Percentiles rank a stretch among this genome's conserved stretches.
phyloP scores from a whole-genome alignment of 2,113 vertebrate species.

The Callopanchax toddi region DNA sequence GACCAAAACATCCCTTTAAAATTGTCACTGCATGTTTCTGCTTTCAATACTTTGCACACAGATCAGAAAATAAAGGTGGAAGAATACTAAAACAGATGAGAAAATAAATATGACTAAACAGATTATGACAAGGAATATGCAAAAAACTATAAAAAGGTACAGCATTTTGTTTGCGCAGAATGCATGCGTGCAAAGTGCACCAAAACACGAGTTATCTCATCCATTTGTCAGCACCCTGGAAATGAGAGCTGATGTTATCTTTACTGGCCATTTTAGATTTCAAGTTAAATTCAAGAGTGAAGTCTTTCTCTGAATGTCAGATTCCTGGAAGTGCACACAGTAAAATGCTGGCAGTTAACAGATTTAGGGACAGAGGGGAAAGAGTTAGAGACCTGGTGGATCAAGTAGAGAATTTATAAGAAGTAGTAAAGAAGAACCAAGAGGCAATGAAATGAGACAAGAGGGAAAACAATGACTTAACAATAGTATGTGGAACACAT shows the following conservation, averaged over 20 bases:
- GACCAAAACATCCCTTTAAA: too few relatives aligned
- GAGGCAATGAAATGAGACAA: background rate
- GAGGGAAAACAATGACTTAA: background rate
- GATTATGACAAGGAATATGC: too few relatives aligned
- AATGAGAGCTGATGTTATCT: constrained; percentile 40
- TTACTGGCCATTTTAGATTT: constrained; percentile 30
- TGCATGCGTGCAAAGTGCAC: background rate
- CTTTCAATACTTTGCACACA: too few relatives aligned
- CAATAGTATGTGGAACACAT: too few relatives aligned
- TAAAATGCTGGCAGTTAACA: constrained; percentile 25
- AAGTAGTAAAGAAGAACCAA: background rate
- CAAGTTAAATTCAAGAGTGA: constrained; percentile 35
- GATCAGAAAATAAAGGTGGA: too few relatives aligned
- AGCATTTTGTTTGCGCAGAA: too few relatives aligned
- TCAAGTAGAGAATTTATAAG: background rate
- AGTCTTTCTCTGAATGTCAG: constrained; percentile 49
- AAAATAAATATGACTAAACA: too few relatives aligned
- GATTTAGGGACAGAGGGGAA: constrained; percentile 3
- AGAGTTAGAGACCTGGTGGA: background rate
- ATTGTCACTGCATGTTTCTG: too few relatives aligned
- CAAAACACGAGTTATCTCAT: too few relatives aligned
- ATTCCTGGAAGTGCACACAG: constrained; percentile 19
- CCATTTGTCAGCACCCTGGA: constrained; percentile 12
- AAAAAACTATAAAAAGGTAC: too few relatives aligned
- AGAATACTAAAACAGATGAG: too few relatives aligned